Percentiles rank a stretch among this genome's conserved stretches.
These are phyloP conservation scores for Bombus impatiens DNA, from an alignment of 1,140 invertebrate genomes.

Conservation along the genomic window DNA sequence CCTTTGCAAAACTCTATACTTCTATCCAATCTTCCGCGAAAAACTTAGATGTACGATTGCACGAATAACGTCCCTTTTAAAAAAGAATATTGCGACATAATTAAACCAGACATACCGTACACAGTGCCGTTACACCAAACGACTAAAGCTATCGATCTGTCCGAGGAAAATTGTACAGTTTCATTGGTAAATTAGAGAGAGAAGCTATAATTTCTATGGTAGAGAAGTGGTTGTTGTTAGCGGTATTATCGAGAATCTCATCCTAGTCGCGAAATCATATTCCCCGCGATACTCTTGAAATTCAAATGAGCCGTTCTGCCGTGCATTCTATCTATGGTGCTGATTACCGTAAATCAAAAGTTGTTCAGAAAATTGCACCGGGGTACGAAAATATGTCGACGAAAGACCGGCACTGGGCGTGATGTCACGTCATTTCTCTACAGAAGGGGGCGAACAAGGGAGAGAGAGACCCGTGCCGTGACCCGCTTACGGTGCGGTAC, in stretches of 20 bases:
- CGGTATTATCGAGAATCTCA: slow-evolving; percentile 1
- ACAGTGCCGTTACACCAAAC: background rate
- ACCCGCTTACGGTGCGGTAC: slow-evolving; percentile 40
- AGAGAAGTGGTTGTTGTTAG: slow-evolving; percentile 39
- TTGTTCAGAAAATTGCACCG: background rate
- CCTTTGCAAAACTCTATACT: no score
- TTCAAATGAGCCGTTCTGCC: slow-evolving; percentile 32
- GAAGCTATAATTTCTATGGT: slow-evolving; percentile 22
- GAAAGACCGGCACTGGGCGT: background rate
- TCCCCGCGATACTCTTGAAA: slow-evolving; percentile 41
- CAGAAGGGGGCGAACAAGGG: background rate
- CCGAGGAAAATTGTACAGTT: slow-evolving; percentile 4
- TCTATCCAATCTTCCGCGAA: no score
- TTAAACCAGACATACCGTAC: background rate
- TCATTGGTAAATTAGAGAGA: background rate
- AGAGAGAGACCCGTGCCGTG: slow-evolving; percentile 17
- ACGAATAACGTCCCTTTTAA: background rate
- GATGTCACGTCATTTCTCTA: slow-evolving; percentile 12
- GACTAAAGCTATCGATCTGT: slow-evolving; percentile 2
- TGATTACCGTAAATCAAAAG: slow-evolving; percentile 33
- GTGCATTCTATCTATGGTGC: background rate
- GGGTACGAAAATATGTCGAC: background rate
- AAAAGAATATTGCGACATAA: background rate
- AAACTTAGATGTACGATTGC: background rate
- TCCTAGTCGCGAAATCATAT: slow-evolving; percentile 25